phyloP scores from a whole-genome alignment of 2,113 vertebrate genomes.

The Mustela lutreola region DNA sequence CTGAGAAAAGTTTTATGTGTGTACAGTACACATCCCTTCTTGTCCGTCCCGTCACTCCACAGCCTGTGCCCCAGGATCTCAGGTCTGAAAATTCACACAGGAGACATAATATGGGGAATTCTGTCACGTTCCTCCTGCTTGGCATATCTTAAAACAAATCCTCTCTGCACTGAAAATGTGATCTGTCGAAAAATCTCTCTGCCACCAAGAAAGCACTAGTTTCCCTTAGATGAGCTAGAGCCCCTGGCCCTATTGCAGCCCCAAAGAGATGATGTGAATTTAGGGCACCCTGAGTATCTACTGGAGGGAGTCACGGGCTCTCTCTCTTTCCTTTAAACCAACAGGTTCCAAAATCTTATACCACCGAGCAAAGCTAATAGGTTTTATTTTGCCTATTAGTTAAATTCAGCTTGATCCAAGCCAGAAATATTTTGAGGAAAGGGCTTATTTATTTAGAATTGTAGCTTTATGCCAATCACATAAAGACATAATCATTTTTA shows the following conservation, averaged over 20 bases:
- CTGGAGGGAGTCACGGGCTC: neutral
- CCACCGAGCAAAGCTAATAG: neutral
- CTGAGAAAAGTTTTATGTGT: neutral
- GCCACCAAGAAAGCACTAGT: neutral
- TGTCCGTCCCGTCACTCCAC: neutral
- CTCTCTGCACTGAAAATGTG: neutral
- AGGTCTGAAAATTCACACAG: neutral
- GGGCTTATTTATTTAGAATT: slow-evolving; percentile 37
- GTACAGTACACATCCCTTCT: neutral
- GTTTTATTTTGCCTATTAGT: neutral
- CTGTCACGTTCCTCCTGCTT: neutral
- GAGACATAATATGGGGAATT: neutral
- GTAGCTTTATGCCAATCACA: neutral
- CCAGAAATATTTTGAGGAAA: slow-evolving; percentile 45
- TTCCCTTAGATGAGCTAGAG: neutral
- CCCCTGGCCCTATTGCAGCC: too few relatives aligned
- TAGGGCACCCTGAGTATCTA: neutral
- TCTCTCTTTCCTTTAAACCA: neutral
- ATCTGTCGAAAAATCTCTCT: neutral
- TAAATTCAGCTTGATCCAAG: neutral
- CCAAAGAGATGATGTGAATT: neutral
- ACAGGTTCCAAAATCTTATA: neutral
- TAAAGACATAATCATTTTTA: slow-evolving; percentile 14
- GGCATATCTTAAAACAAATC: slow-evolving; percentile 27
- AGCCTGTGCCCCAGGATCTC: neutral